Evolutionary conservation across 1,140 invertebrate species (phyloP), one percentile per base, ranked within the genome.

Genomic region (Zaprionus tsacasi): DNA sequence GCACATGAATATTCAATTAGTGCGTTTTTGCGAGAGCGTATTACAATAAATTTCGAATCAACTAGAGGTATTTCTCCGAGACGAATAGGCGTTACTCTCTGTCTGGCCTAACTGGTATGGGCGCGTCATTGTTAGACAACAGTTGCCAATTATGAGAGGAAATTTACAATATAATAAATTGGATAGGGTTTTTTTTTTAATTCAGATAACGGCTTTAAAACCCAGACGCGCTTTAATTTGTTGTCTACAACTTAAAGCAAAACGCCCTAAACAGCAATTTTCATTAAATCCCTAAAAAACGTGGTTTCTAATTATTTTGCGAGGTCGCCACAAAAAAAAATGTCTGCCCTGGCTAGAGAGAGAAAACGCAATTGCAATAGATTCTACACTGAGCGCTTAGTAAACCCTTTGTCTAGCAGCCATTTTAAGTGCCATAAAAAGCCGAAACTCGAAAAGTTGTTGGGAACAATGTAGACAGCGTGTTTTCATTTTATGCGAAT

Each of bases 401-500:
- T 79, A 86, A 45, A 86, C 76, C 82, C 76, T 90, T 90, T 89
- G 86, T 89, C 86, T 90, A 91, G 78, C 86, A 81, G 87, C 82
- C 82, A 89, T 89, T 89, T 89, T 87, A 86, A 88, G 85, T 83
- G 82, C 82, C 73, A 89, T 90, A 90, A 91, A 91, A 85, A 91
- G 73, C 83, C 88, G 76, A 83, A 85, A 91, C 76, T 87, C 88
- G 76, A 83, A 91, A 91, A 91, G 90, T 91, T 91, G 89, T 91
- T 89, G 83, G 85, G 85, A 91, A 91, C 89, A 89, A 91, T 91
- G 89, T 91, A 91, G 89, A 91, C 89, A 91, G 83, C 89, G 89
- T 91, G 89, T 91, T 91, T 91, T 91, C 89, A 91, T 91, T 91
- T 91, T 91, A 91, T 91, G 89, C 89, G 89, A 91, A 86, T 91